Percentiles rank a stretch among this genome's conserved stretches.
These are phyloP conservation scores for Himalopsyche phryganea DNA, from an alignment of 1,140 invertebrate genomes.

Conservation along the genomic window DNA sequence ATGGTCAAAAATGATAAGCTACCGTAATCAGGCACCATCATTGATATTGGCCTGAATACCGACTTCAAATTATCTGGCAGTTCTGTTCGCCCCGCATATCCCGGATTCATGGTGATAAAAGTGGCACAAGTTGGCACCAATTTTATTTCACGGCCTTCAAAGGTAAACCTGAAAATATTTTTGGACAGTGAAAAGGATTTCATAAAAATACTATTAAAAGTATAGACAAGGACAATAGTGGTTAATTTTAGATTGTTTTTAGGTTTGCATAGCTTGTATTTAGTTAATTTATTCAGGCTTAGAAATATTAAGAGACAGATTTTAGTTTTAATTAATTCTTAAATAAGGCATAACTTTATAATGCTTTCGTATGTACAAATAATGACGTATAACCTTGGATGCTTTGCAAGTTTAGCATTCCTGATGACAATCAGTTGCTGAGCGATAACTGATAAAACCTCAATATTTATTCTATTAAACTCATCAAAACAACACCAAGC, in stretches of 20 bases:
- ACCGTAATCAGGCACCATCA: slow-evolving; percentile 97
- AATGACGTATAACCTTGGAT: too few species aligned
- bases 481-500: slow-evolving; percentile 98
- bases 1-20: too few species aligned
- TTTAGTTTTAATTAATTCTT: too few species aligned
- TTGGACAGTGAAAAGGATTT: background rate
- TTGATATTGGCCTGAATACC: slow-evolving; percentile 90
- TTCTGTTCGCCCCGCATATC: slow-evolving; percentile 87
- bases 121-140: slow-evolving; percentile 87
- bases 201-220: background rate
- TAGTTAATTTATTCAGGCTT: too few species aligned
- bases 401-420: slow-evolving; percentile 69
- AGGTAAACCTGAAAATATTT: slow-evolving; percentile 67
- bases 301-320: too few species aligned
- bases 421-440: slow-evolving; percentile 80
- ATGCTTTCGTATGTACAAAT: too few species aligned
- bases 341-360: too few species aligned
- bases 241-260: too few species aligned
- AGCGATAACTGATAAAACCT: slow-evolving; percentile 88
- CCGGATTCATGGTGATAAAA: slow-evolving; percentile 96
- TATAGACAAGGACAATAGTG: too few species aligned
- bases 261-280: too few species aligned
- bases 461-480: slow-evolving; percentile 81
- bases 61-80: slow-evolving; percentile 91
- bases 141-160: slow-evolving; percentile 85